phyloP scores from a whole-genome alignment of 2,888 invertebrate species.

The Lepidochrysops patricia region DNA sequence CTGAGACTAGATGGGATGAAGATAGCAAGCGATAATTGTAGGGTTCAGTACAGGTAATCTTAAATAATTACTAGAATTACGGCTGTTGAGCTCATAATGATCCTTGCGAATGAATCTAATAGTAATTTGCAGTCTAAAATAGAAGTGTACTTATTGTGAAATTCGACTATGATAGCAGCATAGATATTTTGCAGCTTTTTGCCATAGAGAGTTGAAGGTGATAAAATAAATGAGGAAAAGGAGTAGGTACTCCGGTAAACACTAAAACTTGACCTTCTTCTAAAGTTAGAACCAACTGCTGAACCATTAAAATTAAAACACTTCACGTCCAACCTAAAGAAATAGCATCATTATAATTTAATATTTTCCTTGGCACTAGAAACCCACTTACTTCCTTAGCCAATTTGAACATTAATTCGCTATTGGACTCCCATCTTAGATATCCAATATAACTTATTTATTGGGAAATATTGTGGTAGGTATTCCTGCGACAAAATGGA shows the following conservation, averaged over 20 bases:
- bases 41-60: constrained; percentile 13
- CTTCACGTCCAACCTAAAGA: neutral
- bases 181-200: too few species aligned
- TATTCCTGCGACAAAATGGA: too few species aligned
- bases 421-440: too few species aligned
- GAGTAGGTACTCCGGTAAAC: too few species aligned
- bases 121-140: neutral
- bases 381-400: too few species aligned
- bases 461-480: too few species aligned
- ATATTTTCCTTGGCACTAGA: neutral
- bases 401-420: too few species aligned
- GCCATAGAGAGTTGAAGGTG: too few species aligned
- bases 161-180: too few species aligned
- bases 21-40: constrained; percentile 34
- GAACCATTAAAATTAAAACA: neutral
- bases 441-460: too few species aligned
- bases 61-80: neutral
- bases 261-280: too few species aligned
- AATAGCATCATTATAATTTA: neutral
- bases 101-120: neutral
- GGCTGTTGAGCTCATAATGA: neutral
- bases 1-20: constrained; percentile 31
- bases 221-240: too few species aligned
- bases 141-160: neutral
- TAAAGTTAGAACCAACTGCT: neutral